phyloP scores from a whole-genome alignment of 2,888 invertebrate genomes.

The Phlogophora meticulosa region DNA sequence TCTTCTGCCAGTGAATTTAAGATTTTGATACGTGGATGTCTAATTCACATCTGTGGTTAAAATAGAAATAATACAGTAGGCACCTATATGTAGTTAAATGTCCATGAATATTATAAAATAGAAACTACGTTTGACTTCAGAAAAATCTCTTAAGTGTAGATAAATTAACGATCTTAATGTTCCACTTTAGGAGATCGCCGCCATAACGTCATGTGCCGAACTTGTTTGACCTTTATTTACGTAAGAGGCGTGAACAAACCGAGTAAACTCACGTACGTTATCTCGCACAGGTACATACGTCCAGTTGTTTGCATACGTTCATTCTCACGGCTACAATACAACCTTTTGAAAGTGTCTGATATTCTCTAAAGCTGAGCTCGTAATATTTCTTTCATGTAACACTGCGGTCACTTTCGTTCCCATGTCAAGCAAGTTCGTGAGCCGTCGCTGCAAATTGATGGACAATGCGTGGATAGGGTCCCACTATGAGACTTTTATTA shows the following conservation, averaged over 20 bases:
- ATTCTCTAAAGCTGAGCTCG: constrained; percentile 71
- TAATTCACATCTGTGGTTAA: too few species aligned
- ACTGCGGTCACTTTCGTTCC: constrained; percentile 74
- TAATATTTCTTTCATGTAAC: constrained; percentile 67
- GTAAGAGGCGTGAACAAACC: constrained; percentile 82
- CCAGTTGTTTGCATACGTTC: constrained; percentile 77
- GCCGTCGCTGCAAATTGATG: constrained; percentile 69
- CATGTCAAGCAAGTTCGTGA: constrained; percentile 72
- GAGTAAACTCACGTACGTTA: constrained; percentile 75
- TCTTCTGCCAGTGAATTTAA: too few species aligned
- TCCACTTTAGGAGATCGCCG: constrained; percentile 29
- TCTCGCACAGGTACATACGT: constrained; percentile 65
- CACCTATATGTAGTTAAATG: too few species aligned
- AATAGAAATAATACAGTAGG: too few species aligned
- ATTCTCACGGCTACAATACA: constrained; percentile 84
- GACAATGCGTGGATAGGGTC: constrained; percentile 70
- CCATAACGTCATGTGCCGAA: constrained; percentile 30
- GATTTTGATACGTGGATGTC: too few species aligned
- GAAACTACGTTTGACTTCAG: neutral
- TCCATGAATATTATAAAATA: too few species aligned
- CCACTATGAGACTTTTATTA: constrained; percentile 66
- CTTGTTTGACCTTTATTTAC: constrained; percentile 81
- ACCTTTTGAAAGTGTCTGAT: constrained; percentile 82
- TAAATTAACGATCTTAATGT: constrained; percentile 20
- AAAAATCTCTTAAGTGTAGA: constrained; percentile 2